These are phyloP conservation scores for Tetrao urogallus DNA, from an alignment of 2,113 vertebrate species.

Conservation along the genomic window DNA sequence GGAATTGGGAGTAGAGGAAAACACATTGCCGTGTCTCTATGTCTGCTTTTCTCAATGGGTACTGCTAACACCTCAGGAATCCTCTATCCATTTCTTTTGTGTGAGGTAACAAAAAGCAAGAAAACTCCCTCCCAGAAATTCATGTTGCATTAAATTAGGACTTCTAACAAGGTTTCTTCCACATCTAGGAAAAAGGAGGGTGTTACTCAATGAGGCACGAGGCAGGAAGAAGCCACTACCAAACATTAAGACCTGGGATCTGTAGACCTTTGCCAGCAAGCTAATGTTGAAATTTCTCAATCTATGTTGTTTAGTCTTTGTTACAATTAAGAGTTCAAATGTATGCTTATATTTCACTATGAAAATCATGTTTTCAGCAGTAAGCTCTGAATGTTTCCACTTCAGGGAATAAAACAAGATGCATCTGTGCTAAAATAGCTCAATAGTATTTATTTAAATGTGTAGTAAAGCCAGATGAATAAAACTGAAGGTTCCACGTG, in stretches of 20 bases:
- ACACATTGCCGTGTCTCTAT: accelerated
- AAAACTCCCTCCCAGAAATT: constrained; percentile 19
- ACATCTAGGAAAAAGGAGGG: neutral
- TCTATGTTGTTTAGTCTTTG: neutral
- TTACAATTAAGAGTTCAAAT: neutral
- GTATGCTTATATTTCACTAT: neutral
- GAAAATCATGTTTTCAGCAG: neutral
- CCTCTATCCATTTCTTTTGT: neutral
- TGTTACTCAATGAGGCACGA: neutral
- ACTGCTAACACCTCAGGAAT: neutral
- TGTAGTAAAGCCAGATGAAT: neutral
- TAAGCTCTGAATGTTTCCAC: neutral
- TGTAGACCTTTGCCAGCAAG: neutral
- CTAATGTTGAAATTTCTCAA: neutral
- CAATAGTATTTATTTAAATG: neutral
- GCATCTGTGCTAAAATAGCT: neutral
- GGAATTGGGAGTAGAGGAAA: neutral
- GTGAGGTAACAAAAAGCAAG: neutral
- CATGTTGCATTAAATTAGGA: neutral
- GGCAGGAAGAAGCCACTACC: neutral
- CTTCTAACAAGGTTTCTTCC: neutral
- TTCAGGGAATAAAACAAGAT: neutral
- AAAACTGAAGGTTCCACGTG: neutral
- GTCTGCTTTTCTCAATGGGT: neutral
- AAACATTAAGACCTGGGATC: neutral